Evolutionary conservation across 2,888 invertebrate species (phyloP).

Genomic region (Dorcus parallelipipedus): DNA sequence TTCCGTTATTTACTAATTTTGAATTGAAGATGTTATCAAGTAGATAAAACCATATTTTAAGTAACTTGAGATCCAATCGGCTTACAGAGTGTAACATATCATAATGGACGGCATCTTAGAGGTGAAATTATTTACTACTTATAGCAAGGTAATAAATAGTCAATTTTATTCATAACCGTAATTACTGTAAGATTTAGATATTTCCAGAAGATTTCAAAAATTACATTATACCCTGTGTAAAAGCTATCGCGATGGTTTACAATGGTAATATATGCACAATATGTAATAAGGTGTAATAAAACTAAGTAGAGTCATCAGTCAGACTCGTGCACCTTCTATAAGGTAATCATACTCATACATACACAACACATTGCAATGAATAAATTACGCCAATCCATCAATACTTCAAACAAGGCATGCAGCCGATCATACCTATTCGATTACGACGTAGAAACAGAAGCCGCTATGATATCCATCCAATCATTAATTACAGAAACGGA

Average conservation of each 20-base stretch:
- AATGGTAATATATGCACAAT: constrained; percentile 28
- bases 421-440: constrained; percentile 26
- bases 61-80: too few relatives aligned
- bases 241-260: constrained; percentile 16
- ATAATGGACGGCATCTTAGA: too few relatives aligned
- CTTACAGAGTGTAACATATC: too few relatives aligned
- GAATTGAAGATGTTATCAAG: too few relatives aligned
- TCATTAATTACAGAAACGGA: constrained; percentile 52
- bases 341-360: constrained; percentile 30
- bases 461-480: constrained; percentile 45
- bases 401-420: constrained; percentile 30
- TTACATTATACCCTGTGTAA: neutral
- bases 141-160: too few relatives aligned
- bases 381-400: constrained; percentile 31
- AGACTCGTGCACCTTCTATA: constrained; percentile 27
- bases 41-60: too few relatives aligned
- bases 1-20: too few relatives aligned
- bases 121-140: too few relatives aligned
- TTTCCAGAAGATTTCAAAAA: neutral
- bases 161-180: too few relatives aligned
- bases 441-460: constrained; percentile 36
- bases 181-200: too few relatives aligned
- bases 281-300: constrained; percentile 29
- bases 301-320: constrained; percentile 28
- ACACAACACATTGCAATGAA: constrained; percentile 26